These are phyloP conservation scores for Parotocinclus haroldoi DNA, from an alignment of 2,797 vertebrate genomes.

Conservation along the genomic window DNA sequence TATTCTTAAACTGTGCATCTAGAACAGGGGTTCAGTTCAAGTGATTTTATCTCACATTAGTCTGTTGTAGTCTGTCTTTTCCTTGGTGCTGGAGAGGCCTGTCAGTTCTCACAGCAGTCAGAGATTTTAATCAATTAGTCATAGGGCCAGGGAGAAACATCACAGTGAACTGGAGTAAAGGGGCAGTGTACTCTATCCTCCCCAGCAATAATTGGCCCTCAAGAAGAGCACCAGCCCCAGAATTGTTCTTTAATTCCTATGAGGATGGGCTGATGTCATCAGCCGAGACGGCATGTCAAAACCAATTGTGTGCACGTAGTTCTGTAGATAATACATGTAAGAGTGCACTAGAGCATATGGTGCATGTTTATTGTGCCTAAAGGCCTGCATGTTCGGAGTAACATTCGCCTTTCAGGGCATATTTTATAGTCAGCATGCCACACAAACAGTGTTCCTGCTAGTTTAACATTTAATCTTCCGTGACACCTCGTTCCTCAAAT, in stretches of 20 bases:
- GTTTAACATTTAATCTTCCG: too few species aligned
- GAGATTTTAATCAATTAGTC: conserved; percentile 34
- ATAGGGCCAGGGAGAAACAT: conserved; percentile 28
- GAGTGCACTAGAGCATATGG: conserved; percentile 12
- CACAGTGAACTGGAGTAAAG: conserved; percentile 9
- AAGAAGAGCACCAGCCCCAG: conserved; percentile 1
- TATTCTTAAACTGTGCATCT: too few species aligned
- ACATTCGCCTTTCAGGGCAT: conserved; percentile 1
- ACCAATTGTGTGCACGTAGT: background rate
- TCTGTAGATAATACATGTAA: conserved; percentile 13
- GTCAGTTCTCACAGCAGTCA: too few species aligned
- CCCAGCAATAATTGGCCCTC: conserved; percentile 24
- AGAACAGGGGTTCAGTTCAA: too few species aligned
- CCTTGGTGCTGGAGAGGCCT: too few species aligned
- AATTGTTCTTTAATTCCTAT: conserved; percentile 16
- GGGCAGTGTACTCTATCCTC: conserved; percentile 21
- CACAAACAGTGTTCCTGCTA: background rate
- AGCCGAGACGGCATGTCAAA: conserved; percentile 18
- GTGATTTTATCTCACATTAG: too few species aligned
- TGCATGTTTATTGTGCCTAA: conserved; percentile 10
- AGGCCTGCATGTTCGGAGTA: background rate
- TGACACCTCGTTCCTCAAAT: too few species aligned
- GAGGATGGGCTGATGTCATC: conserved; percentile 33
- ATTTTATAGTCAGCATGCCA: background rate
- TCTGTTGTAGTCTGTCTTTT: too few species aligned